A percentile compares a stretch with the other conserved stretches of the same genome.
Conservation (phyloP, 1,140 invertebrate species). For the Ceratosolen fusciceps region DNA sequence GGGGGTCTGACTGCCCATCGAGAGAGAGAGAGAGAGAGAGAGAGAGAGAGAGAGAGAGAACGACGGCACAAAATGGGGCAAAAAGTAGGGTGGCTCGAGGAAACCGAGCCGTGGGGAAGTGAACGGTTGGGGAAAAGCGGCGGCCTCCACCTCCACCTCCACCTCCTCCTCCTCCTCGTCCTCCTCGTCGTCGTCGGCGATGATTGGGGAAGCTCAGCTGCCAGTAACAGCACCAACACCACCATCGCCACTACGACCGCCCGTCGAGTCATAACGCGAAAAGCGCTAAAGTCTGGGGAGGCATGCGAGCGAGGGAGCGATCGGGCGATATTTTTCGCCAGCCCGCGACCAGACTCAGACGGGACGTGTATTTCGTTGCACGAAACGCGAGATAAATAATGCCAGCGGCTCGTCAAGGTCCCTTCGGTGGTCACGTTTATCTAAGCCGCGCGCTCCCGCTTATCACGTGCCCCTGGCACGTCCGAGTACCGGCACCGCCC, state of each 20-base stretch:
- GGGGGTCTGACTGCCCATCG: too few relatives aligned
- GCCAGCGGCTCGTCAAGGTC: neutral
- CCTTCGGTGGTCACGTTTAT: neutral
- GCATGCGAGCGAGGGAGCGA: neutral
- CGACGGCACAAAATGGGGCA: neutral
- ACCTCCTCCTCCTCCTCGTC: too few relatives aligned
- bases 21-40: conserved; percentile 2
- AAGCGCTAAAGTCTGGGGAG: too few relatives aligned
- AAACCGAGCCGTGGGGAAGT: too few relatives aligned
- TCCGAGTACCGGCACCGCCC: too few relatives aligned
- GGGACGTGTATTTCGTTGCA: conserved; percentile 15
- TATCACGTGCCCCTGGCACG: neutral
- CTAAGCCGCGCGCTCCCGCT: neutral
- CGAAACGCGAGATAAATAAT: conserved; percentile 2
- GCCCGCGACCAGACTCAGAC: conserved; percentile 40
- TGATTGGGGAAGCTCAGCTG: neutral
- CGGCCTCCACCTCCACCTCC: too few relatives aligned
- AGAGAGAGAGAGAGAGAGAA: neutral
- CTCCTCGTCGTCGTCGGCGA: neutral
- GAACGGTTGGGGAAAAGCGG: too few relatives aligned
- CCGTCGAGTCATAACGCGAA: too few relatives aligned
- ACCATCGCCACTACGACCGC: too few relatives aligned
- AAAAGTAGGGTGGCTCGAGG: too few relatives aligned
- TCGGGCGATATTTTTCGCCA: conserved; percentile 46
- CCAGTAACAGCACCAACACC: too few relatives aligned